Evolutionary conservation across 2,113 vertebrate genomes (phyloP).

Genomic region (Cryptotis parvus): DNA sequence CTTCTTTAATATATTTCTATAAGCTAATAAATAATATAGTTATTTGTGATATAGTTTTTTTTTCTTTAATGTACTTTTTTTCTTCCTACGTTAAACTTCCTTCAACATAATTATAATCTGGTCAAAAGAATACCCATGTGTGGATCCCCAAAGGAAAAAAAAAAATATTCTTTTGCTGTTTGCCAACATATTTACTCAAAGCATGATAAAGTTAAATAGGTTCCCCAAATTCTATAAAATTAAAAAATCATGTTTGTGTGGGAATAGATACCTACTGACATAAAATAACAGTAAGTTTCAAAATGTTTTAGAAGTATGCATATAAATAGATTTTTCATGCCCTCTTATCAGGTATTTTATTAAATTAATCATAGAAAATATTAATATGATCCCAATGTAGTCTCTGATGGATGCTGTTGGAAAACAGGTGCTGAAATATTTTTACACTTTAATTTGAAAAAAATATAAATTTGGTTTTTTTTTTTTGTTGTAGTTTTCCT

Average conservation of each 20-base stretch:
- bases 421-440: not conserved
- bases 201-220: not conserved
- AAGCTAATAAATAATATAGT: too few relatives aligned
- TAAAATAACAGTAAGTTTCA: not conserved
- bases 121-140: not conserved
- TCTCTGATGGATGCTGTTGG: not conserved
- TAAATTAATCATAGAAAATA: not conserved
- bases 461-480: not conserved
- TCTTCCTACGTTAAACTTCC: not conserved
- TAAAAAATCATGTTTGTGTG: not conserved
- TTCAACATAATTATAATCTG: not conserved
- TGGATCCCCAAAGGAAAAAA: slow-evolving; percentile 20
- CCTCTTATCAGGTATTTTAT: not conserved
- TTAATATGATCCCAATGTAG: not conserved
- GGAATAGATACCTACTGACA: slow-evolving; percentile 12
- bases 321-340: slow-evolving; percentile 19
- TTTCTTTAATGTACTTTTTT: too few relatives aligned
- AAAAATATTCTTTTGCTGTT: slow-evolving; percentile 2
- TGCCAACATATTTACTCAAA: not conserved
- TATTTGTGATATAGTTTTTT: too few relatives aligned
- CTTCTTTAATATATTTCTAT: too few relatives aligned
- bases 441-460: not conserved
- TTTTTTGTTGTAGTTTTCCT: not conserved
- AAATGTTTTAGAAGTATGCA: not conserved
- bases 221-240: not conserved